These are phyloP conservation scores for Hemichromis elongatus DNA, from an alignment of 2,113 vertebrate genomes.

Conservation along the genomic window DNA sequence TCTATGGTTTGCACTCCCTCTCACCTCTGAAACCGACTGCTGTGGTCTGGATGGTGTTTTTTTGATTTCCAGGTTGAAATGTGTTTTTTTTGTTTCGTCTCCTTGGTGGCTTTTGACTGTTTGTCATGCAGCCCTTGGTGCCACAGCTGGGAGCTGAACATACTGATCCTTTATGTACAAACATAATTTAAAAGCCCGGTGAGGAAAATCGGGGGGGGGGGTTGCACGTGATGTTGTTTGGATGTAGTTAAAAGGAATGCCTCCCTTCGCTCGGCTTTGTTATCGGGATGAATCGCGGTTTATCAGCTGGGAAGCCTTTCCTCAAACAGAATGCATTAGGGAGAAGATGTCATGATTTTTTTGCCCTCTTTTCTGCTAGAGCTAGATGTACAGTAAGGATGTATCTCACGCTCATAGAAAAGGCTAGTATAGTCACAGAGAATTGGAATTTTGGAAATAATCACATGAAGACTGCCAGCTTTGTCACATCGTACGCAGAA, in stretches of 20 bases:
- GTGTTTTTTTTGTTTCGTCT: neutral
- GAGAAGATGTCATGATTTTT: neutral
- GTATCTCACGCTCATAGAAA: neutral
- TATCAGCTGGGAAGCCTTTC: constrained; percentile 3
- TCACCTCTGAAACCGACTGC: neutral
- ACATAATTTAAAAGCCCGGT: neutral
- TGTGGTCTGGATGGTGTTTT: neutral
- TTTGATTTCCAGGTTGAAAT: neutral
- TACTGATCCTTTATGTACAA: neutral
- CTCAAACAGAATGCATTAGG: constrained; percentile 8
- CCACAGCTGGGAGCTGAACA: neutral
- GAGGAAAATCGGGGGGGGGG: neutral
- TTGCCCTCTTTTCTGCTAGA: neutral
- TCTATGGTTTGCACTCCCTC: constrained; percentile 4
- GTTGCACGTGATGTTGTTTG: constrained; percentile 5
- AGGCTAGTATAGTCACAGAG: neutral
- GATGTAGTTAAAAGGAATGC: constrained; percentile 20
- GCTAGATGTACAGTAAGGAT: neutral
- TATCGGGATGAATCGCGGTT: constrained; percentile 9
- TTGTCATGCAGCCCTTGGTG: neutral
- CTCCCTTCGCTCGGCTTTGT: neutral
- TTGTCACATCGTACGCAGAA: neutral
- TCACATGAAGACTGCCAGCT: neutral
- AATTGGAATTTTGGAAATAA: neutral
- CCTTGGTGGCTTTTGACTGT: neutral